Evolutionary conservation across 2,888 invertebrate genomes (phyloP).

Genomic region (Brenthis hecate): DNA sequence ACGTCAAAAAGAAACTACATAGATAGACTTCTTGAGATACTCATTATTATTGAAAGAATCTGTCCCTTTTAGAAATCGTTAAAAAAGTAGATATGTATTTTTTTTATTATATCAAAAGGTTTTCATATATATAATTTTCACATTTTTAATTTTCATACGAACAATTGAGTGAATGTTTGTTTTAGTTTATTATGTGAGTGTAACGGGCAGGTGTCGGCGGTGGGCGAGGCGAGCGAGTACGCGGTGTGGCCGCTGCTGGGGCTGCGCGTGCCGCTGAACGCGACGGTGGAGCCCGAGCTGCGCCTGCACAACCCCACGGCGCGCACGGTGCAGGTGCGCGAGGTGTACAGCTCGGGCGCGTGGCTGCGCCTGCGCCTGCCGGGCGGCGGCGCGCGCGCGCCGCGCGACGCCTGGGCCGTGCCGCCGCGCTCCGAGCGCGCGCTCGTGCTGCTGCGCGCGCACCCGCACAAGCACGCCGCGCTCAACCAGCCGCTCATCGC

Average conservation of each 20-base stretch:
- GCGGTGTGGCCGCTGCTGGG: conserved; percentile 94
- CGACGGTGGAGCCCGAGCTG: conserved; percentile 93
- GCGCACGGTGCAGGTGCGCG: conserved; percentile 86
- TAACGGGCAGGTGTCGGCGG: conserved; percentile 86
- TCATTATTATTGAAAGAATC: too few species aligned
- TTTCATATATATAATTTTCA: too few species aligned
- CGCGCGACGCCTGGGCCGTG: conserved; percentile 93
- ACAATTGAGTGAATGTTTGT: background rate
- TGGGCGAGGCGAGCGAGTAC: conserved; percentile 95
- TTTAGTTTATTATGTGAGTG: background rate
- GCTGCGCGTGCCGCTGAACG: conserved; percentile 95
- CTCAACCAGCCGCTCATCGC: conserved; percentile 77
- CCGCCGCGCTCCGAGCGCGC: conserved; percentile 94
- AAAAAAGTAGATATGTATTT: too few species aligned
- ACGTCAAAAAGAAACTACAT: too few species aligned
- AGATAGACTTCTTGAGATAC: too few species aligned
- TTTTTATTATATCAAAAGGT: too few species aligned
- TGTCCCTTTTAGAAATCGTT: too few species aligned
- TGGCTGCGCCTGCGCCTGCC: conserved; percentile 96
- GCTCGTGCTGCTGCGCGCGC: conserved; percentile 90
- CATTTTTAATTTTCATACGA: too few species aligned
- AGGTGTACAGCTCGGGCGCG: conserved; percentile 93
- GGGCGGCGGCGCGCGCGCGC: conserved; percentile 88
- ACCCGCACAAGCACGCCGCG: conserved; percentile 58
- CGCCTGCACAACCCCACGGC: conserved; percentile 97